Evolutionary conservation across 1,140 invertebrate genomes (phyloP), one percentile per base, ranked within the genome.

Genomic region (Drosophila punjabiensis): DNA sequence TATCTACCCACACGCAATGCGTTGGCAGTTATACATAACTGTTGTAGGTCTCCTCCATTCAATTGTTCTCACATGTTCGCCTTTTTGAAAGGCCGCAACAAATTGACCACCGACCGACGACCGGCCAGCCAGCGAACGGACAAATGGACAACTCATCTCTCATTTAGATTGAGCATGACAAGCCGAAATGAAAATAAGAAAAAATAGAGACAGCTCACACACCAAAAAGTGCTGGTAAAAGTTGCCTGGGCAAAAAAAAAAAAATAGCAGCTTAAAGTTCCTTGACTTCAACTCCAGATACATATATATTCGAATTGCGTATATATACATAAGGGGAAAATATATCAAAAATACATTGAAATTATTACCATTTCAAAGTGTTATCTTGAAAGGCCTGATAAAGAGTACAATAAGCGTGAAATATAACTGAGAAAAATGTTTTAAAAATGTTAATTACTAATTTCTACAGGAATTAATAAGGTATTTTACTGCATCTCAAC

Each of bases 241-340:
- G 79, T 86, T 47, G 68, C 1, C 47, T 41, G 37, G 50, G 55
- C 32, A 63, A 74, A 79, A 85, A 87, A 62, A 80, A 76, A 85
- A 87, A 62, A 80, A 76, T 77, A 87, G 59, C 85, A 71, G 81
- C 84, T 84, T 84, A 75, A 88, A 88, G 85, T 88, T 88, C 78
- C 79, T 88, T 88, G 84, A 88, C 84, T 89, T 79, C n/a, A 45
- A 64, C 41, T 58, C 53, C 62, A 69, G 39, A 56, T 30, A 65
- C 13, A 43, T 52, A 65, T 52, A 65, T 62, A 48, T 37, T 37
- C 24, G 48, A 71, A 61, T 62, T 73, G 14, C 4, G n/a, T 33
- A 18, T 63, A 20, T 35, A 24, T 28, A 16, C 16, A 58, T 18
- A 45, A 4, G 39, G 8, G 14, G n/a, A 20, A 24, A 45, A 7